Evolutionary conservation across 2,888 invertebrate genomes (phyloP), one percentile per base, ranked within the genome.

Genomic region (Melanophora roralis): DNA sequence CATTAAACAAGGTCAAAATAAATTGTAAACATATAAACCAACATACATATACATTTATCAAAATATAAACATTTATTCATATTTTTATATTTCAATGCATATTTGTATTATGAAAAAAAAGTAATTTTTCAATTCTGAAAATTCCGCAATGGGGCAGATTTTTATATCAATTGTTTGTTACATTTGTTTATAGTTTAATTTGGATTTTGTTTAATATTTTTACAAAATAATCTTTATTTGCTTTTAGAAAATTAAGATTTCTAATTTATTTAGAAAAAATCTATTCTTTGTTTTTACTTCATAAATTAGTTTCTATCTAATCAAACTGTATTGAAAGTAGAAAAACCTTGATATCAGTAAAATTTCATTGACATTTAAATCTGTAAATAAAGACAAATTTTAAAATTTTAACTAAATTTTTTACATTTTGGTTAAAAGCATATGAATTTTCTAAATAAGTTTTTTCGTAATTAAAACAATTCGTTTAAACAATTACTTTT

Each of bases 331-430:
- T 45, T 38, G 19, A 64, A 73, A 64, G 19, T 47, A 65, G 65
- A 40, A 57, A 11, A 38, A 65, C 73, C 65, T 73, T 65, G 64
- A 34, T 21, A 9, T 32, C 40, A 38, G 14, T 19, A 27, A 19
- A 65, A 57, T 40, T 57, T 65, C 73, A 73, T 32, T 73, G 64
- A 40, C 65, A 49, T 65, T 21, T 27, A 0, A 43, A 72, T 72
- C 45, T 43, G 60, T 27, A 5, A 27, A 27, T 5, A 3, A 27
- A 27, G 27, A 27, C 27, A 27, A 6, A 3, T 3, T 27, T 5
- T 27, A 27, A 3, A 3, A 27, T 3, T 27, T 5, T 27, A 27
- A 27, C 27, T 5, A 27, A 27, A 27, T 27, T 27, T 40, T 38
- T 40, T 8, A 51, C 40, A 16, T 23, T 27, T 27, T 59, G 38